Base-by-base conservation (phyloP, 2,888 invertebrate species). In the Protonemura montana region DNA sequence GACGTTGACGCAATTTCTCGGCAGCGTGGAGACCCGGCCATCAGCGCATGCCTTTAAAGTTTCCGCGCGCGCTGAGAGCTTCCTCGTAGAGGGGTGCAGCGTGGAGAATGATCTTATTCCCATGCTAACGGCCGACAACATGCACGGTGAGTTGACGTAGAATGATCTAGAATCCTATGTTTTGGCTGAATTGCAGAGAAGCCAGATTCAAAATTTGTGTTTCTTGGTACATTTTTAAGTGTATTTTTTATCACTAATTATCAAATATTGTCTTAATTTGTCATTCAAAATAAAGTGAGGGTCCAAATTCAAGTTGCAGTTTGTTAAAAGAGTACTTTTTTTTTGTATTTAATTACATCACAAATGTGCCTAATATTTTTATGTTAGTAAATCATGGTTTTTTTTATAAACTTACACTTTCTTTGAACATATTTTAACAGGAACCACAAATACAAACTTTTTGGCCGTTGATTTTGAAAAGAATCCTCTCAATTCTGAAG, bases 401-500 rank as follows among this genome's bases (percentile, higher is more conserved):
- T 41, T 5, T n/a, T n/a, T n/a, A n/a, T n/a, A n/a, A n/a, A 13
- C 41, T 41, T 5, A 41, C 13, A 41, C 13, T 41, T 41, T 41
- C 41, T 41, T 41, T 5, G 41, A 7, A 13, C 13, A 13, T 41
- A 5, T 59, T 7, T 59, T 21, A 59, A 87, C 89, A 92, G 93
- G 94, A 0, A 94, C 93, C 87, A 94, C 95, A 86, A 94, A 94
- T 25, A 93, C 94, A 26, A 95, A 95, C 90, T 94, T 96, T 87
- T 92, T 97, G 87, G 94, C 95, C 0, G 90, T 96, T 41, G 96
- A 97, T 90, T 93, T 96, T 88, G 96, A 96, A 90, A 94, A 94
- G 90, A 94, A 95, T 89, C 95, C 95, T 0, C 90, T 93, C 7
- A 94, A 93, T 88, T 92, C 93, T 6, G 94, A 94, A 87, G 95